Evolutionary conservation across 2,113 vertebrate species (phyloP).

Genomic region (Chamaetylas fuelleborni): DNA sequence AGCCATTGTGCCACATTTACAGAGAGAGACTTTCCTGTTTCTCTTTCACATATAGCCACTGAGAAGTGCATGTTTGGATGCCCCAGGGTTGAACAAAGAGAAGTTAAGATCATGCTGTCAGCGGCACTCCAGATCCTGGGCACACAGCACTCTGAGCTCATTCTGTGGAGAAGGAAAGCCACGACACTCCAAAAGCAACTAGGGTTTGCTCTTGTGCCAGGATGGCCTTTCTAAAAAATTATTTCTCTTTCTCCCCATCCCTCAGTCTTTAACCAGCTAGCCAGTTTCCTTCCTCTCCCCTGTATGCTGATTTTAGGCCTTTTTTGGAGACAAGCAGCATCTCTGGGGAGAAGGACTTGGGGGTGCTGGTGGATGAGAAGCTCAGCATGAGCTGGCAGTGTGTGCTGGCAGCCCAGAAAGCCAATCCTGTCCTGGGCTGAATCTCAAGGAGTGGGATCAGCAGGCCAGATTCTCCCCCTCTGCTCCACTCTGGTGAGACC

Average conservation of each 20-base stretch:
- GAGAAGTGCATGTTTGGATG: background rate
- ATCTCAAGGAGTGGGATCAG: background rate
- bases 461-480: background rate
- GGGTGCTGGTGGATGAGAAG: background rate
- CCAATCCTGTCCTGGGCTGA: background rate
- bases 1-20: background rate
- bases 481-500: background rate
- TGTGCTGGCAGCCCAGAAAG: background rate
- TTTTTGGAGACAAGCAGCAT: background rate
- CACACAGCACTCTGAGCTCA: background rate
- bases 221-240: background rate
- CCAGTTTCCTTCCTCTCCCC: background rate
- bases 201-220: background rate
- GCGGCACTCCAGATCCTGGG: background rate
- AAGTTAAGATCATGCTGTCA: background rate
- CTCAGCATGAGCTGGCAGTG: background rate
- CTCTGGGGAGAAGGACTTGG: background rate
- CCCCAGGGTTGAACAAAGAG: background rate
- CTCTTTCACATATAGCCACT: background rate
- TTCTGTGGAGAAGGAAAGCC: fast-evolving
- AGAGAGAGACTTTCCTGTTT: background rate
- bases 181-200: background rate
- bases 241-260: background rate
- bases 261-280: background rate
- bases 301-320: background rate